These are phyloP conservation scores for Boulengeromyrus knoepffleri DNA, from an alignment of 2,113 vertebrate species.

Conservation along the genomic window DNA sequence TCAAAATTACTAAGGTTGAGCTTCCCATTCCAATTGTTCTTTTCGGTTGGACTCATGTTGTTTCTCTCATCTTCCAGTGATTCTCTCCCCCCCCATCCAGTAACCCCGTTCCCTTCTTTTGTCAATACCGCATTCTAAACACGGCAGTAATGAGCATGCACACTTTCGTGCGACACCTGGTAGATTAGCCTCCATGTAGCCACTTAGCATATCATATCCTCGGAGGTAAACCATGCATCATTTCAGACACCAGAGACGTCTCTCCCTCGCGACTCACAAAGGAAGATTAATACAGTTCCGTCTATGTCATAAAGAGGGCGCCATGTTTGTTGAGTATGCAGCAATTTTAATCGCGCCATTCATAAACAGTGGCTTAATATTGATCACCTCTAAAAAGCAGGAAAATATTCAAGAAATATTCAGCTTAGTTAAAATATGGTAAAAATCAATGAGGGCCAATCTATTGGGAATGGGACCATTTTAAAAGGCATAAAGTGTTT, in stretches of 20 bases:
- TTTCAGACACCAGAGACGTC: not conserved
- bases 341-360: not conserved
- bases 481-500: not conserved
- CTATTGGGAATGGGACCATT: not conserved
- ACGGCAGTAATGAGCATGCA: not conserved
- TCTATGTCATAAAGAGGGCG: not conserved
- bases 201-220: not conserved
- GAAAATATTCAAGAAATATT: not conserved
- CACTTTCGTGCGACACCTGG: not conserved
- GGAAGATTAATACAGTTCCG: not conserved
- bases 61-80: not conserved
- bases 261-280: not conserved
- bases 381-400: not conserved
- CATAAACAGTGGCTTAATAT: not conserved
- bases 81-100: not conserved
- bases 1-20: not conserved
- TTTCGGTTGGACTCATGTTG: not conserved
- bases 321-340: not conserved
- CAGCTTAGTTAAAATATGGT: not conserved
- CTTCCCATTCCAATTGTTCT: not conserved
- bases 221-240: not conserved
- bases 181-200: constrained; percentile 9
- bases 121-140: not conserved
- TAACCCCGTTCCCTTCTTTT: not conserved
- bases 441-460: not conserved